Base-by-base conservation (phyloP, 2,888 invertebrate genomes). In the Drosophila bunnanda region DNA sequence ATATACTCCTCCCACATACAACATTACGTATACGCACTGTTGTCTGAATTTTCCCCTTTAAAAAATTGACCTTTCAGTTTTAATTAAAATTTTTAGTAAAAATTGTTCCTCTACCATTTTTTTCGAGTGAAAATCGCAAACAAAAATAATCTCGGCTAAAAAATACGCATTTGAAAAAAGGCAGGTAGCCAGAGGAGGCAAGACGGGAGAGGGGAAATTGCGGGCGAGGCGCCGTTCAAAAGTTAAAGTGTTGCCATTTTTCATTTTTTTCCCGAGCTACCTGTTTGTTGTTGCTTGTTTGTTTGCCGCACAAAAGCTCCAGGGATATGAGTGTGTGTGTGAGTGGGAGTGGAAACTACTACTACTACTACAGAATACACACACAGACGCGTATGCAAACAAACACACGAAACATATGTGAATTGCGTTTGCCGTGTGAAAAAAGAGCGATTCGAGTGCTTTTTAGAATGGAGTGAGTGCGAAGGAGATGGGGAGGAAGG, bases 241-340 rank as follows among this genome's bases (percentile, higher is more conserved):
- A 75, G 75, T 75, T 75, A 75, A 75, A 75, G 75, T 75, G 75
- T 75, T 74, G 69, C 75, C 75, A 75, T 75, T 75, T 75, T 74
- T 75, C 69, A 69, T 74, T 69, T 75, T 55, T 50, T 61, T 57
- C 44, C 38, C 58, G 46, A 20, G 55, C 72, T 39, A 38, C 52
- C 38, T 67, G 53, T 68, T 75, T 74, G 67, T 74, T 73, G 58
- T 52, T 73, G 64, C 38, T 61, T 66, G 71, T 43, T 60, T 68
- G 70, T 38, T 70, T 65, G 74, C 56, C 41, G 57, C 57, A 75
- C 75, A 75, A 75, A 75, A 68, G 74, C 74, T 71, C 69, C 39
- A 57, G 69, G 56, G 71, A 53, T 41, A 34, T 22, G 39, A 39
- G 43, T 25, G 48, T 22, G 48, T 54, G 53, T 48, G 34, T 30